Evolutionary conservation across 2,113 vertebrate species (phyloP).

Genomic region (Cinclus cinclus): DNA sequence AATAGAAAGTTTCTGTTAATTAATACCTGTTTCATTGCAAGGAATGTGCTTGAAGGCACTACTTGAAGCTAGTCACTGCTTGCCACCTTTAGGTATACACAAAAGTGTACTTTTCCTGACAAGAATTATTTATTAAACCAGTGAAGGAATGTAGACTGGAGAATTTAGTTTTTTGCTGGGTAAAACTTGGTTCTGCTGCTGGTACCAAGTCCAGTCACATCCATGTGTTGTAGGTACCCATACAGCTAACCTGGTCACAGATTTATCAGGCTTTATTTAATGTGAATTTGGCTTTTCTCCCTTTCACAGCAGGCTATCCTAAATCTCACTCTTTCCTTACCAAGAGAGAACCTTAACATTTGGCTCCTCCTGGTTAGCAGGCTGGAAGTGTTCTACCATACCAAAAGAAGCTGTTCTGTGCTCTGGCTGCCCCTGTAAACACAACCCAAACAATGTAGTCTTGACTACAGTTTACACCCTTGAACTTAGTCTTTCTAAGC

Average conservation of each 20-base stretch:
- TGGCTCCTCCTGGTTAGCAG: background rate
- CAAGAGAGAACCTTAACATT: background rate
- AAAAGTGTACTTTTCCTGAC: background rate
- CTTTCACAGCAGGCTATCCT: background rate
- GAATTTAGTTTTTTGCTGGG: background rate
- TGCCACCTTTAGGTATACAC: background rate
- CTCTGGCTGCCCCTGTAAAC: background rate
- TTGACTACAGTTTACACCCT: background rate
- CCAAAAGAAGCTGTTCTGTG: background rate
- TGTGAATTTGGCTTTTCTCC: background rate
- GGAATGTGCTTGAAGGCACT: background rate
- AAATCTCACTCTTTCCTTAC: background rate
- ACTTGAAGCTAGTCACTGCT: fast-evolving
- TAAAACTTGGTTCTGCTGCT: background rate
- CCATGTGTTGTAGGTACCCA: background rate
- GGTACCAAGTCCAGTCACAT: background rate
- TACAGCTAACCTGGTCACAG: background rate
- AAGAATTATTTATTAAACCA: background rate
- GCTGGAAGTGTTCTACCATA: background rate
- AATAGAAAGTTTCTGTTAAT: background rate
- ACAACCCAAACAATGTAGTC: background rate
- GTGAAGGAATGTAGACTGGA: background rate
- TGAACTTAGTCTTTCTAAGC: background rate
- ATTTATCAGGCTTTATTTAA: background rate
- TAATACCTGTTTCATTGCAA: background rate